phyloP scores from a whole-genome alignment of 2,797 vertebrate genomes.

The Lycodopsis pacificus region DNA sequence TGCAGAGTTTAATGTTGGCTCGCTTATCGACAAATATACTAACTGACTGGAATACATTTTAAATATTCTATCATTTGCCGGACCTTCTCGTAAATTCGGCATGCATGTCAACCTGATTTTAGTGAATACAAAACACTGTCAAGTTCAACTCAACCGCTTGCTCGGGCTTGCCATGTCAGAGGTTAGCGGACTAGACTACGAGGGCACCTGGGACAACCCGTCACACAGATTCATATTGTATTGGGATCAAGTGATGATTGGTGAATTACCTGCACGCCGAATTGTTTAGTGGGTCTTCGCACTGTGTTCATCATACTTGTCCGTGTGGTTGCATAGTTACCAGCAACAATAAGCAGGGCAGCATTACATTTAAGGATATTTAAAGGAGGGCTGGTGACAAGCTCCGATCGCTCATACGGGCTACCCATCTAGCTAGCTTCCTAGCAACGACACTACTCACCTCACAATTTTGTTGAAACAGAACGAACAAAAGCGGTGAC shows the following conservation, averaged over 20 bases:
- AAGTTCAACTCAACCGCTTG: not conserved
- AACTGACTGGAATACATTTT: not conserved
- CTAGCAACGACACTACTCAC: conserved; percentile 80
- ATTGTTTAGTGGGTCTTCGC: not conserved
- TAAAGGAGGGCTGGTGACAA: conserved; percentile 13
- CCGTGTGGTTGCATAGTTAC: not conserved
- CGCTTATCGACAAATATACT: not conserved
- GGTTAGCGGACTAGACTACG: not conserved
- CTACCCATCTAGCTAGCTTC: conserved; percentile 53
- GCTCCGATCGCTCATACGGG: conserved; percentile 4
- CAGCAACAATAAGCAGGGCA: not conserved
- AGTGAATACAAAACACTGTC: not conserved
- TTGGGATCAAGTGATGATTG: not conserved
- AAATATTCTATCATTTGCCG: not conserved
- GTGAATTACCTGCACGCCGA: not conserved
- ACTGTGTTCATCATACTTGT: not conserved
- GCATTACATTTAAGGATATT: conserved; percentile 1
- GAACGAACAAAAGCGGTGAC: conserved; percentile 94
- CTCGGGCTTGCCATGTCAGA: not conserved
- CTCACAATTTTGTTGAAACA: conserved; percentile 94
- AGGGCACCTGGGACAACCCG: conserved; percentile 3
- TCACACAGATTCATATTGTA: not conserved
- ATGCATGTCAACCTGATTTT: not conserved
- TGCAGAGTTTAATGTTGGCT: not conserved
- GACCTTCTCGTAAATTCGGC: conserved; percentile 16